phyloP scores from a whole-genome alignment of 1,140 invertebrate genomes.

The Nasonia longicornis region DNA sequence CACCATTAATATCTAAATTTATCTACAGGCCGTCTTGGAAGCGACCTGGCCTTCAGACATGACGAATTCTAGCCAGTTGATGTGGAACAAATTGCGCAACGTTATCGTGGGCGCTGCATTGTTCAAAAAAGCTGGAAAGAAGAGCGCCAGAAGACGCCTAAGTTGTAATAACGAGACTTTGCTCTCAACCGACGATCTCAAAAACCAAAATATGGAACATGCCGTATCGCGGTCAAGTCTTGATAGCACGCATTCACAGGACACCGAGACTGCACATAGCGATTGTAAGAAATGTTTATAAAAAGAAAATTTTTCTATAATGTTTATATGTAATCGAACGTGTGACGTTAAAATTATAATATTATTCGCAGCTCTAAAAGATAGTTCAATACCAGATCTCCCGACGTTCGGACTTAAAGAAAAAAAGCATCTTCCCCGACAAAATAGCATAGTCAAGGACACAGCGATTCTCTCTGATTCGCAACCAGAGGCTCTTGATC shows the following conservation, averaged over 20 bases:
- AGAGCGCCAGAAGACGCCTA: slow-evolving; percentile 68
- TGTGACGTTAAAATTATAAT: slow-evolving; percentile 10
- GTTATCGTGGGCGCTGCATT: slow-evolving; percentile 91
- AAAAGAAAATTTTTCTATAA: neutral
- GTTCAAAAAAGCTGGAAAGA: slow-evolving; percentile 80
- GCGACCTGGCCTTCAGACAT: slow-evolving; percentile 93
- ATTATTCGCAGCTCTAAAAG: slow-evolving; percentile 60
- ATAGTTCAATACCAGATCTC: slow-evolving; percentile 66
- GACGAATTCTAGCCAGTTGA: slow-evolving; percentile 82
- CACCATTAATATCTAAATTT: neutral
- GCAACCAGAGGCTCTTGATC: slow-evolving; percentile 60
- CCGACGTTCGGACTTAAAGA: slow-evolving; percentile 62
- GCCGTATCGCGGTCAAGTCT: slow-evolving; percentile 66
- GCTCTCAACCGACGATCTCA: slow-evolving; percentile 56
- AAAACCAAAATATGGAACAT: slow-evolving; percentile 61
- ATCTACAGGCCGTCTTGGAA: slow-evolving; percentile 84
- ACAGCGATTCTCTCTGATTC: slow-evolving; percentile 53
- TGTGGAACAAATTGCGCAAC: slow-evolving; percentile 95
- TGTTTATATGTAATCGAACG: neutral
- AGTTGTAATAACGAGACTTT: slow-evolving; percentile 59
- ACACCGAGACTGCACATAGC: slow-evolving; percentile 63
- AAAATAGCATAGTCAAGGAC: slow-evolving; percentile 68
- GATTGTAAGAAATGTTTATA: slow-evolving; percentile 57
- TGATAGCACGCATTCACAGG: slow-evolving; percentile 67
- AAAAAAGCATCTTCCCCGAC: slow-evolving; percentile 62